Percentiles rank a stretch among this genome's conserved stretches.
These are phyloP conservation scores for Calliphora vomitoria DNA, from an alignment of 2,888 invertebrate species.

Conservation along the genomic window DNA sequence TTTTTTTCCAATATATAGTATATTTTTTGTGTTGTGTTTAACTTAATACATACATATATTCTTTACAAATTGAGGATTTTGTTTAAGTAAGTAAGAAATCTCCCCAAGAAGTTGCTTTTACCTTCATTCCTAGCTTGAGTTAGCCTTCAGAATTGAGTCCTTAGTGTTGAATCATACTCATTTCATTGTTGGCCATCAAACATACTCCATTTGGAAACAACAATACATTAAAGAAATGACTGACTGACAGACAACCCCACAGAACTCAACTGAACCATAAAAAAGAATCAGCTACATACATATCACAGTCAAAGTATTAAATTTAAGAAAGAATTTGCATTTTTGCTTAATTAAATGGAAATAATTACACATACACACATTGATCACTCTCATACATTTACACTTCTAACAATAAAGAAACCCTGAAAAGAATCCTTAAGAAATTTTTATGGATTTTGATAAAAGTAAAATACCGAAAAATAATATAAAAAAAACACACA, in stretches of 20 bases:
- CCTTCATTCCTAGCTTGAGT: not conserved
- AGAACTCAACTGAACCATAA: not conserved
- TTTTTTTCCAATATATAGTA: not conserved
- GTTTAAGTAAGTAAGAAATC: not conserved
- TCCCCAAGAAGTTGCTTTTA: not conserved
- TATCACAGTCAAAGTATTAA: not conserved
- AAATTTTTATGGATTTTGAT: not conserved
- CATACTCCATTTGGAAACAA: not conserved
- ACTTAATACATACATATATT: too few species aligned
- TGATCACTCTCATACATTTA: not conserved
- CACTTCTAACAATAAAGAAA: not conserved
- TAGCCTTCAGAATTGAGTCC: constrained; percentile 16
- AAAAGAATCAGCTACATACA: not conserved
- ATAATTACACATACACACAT: constrained; percentile 37
- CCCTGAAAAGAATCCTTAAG: constrained; percentile 25
- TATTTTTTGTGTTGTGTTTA: too few species aligned
- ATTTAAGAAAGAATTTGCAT: constrained; percentile 49
- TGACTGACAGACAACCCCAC: not conserved
- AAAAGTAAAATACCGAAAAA: constrained; percentile 16
- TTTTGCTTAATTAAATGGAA: constrained; percentile 67
- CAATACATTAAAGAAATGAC: not conserved
- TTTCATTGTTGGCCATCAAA: constrained; percentile 4
- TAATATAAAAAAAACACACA: not conserved
- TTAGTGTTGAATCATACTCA: constrained; percentile 10
- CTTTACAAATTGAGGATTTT: not conserved